These are phyloP conservation scores for Iphiclides podalirius DNA, from an alignment of 2,888 invertebrate species.

Conservation along the genomic window DNA sequence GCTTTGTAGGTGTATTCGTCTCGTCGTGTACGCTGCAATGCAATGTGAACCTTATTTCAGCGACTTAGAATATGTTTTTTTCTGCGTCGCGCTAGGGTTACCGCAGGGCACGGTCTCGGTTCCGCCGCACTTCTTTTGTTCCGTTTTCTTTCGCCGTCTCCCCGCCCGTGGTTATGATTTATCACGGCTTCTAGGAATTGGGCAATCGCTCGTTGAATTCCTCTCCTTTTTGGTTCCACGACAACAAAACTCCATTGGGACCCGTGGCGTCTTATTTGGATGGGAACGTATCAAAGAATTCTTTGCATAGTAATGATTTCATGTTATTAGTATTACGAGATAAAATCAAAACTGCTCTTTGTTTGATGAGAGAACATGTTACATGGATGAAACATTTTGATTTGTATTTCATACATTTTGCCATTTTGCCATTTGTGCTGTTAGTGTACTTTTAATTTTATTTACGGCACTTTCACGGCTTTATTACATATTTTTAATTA, in stretches of 20 bases:
- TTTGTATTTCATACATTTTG: too few relatives aligned
- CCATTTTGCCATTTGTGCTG: too few relatives aligned
- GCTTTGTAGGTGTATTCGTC: background rate
- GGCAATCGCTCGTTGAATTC: background rate
- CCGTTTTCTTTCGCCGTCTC: background rate
- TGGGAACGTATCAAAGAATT: too few relatives aligned
- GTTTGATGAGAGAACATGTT: too few relatives aligned
- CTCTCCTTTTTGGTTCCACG: background rate
- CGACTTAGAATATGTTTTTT: background rate
- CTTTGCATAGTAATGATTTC: too few relatives aligned
- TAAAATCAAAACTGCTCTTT: too few relatives aligned
- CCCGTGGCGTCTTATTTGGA: background rate
- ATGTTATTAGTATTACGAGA: too few relatives aligned
- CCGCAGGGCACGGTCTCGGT: constrained; percentile 2
- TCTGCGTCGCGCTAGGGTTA: background rate
- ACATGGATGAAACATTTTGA: too few relatives aligned
- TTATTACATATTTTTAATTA: too few relatives aligned
- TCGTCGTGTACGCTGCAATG: background rate
- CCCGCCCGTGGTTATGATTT: constrained; percentile 1
- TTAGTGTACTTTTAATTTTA: too few relatives aligned
- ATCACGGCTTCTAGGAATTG: background rate
- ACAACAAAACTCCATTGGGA: background rate
- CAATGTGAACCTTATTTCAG: too few relatives aligned
- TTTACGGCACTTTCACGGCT: too few relatives aligned
- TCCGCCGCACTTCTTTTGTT: background rate